These are phyloP conservation scores for Boleophthalmus pectinirostris DNA, from an alignment of 2,113 vertebrate species.

Conservation along the genomic window DNA sequence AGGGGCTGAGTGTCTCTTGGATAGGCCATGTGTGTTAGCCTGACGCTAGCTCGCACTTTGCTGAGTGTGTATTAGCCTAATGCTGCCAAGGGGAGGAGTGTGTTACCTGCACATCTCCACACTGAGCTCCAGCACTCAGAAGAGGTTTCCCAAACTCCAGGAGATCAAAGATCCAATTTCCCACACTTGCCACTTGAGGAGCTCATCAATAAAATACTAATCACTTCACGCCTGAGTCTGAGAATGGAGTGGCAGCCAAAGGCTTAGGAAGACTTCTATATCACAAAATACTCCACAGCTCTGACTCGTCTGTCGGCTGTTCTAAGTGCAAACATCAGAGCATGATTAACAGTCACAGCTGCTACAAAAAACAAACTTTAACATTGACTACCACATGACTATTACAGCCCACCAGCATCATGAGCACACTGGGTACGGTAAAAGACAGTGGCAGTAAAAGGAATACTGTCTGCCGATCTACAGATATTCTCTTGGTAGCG, in stretches of 20 bases:
- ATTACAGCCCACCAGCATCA: slow-evolving; percentile 5
- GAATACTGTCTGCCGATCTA: background rate
- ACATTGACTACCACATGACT: background rate
- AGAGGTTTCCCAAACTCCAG: slow-evolving; percentile 75
- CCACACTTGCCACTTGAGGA: slow-evolving; percentile 79
- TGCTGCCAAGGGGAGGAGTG: slow-evolving; percentile 20
- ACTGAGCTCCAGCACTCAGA: slow-evolving; percentile 70
- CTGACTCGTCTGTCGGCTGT: slow-evolving; percentile 39
- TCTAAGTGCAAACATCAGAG: slow-evolving; percentile 18
- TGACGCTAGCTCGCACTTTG: background rate
- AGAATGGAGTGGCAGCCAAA: slow-evolving; percentile 50
- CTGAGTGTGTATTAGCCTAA: slow-evolving; percentile 10
- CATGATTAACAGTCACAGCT: slow-evolving; percentile 36
- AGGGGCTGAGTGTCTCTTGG: slow-evolving; percentile 43
- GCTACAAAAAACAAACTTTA: slow-evolving; percentile 37
- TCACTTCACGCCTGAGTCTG: slow-evolving; percentile 74
- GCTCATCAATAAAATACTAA: slow-evolving; percentile 83
- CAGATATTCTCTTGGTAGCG: background rate
- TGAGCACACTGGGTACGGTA: slow-evolving; percentile 2
- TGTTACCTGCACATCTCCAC: slow-evolving; percentile 71
- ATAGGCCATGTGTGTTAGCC: background rate
- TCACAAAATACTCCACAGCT: slow-evolving; percentile 48
- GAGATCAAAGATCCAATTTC: slow-evolving; percentile 82
- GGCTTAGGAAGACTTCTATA: slow-evolving; percentile 66
- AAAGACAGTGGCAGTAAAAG: background rate